Evolutionary conservation across 2,113 vertebrate genomes (phyloP).

Genomic region (Melanerpes formicivorus): DNA sequence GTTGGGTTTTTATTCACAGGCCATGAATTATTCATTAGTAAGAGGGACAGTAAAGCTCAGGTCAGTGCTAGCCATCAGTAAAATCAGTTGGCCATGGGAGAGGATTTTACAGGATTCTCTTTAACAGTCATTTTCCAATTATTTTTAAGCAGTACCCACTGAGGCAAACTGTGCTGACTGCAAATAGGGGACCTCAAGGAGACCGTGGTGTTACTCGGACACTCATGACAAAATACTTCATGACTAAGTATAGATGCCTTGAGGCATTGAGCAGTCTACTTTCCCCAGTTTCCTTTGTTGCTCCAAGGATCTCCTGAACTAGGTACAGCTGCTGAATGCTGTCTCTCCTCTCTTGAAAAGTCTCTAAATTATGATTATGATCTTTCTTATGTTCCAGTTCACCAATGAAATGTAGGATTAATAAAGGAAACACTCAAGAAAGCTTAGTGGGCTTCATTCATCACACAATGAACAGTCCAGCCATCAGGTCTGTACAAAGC

Average conservation of each 20-base stretch:
- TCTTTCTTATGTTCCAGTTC: too few relatives aligned
- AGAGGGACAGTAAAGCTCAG: neutral
- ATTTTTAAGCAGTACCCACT: neutral
- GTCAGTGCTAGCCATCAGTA: neutral
- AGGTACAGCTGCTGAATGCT: neutral
- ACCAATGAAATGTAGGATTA: too few relatives aligned
- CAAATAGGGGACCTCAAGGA: neutral
- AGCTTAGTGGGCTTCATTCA: neutral
- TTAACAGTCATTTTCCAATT: neutral
- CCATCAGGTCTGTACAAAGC: too few relatives aligned
- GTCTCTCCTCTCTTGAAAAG: too few relatives aligned
- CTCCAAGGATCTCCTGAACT: neutral
- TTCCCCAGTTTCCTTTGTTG: neutral
- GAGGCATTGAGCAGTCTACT: neutral
- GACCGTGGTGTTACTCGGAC: neutral
- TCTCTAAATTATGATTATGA: too few relatives aligned
- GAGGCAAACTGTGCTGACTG: neutral
- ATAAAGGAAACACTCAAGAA: too few relatives aligned
- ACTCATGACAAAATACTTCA: neutral
- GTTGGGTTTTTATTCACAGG: neutral
- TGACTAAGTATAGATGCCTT: neutral
- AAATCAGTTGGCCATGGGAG: neutral
- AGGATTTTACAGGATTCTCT: neutral
- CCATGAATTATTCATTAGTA: conserved; percentile 10
- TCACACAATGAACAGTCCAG: too few relatives aligned